Evolutionary conservation across 2,888 invertebrate genomes (phyloP).

Genomic region (Oxyteleia sp.): DNA sequence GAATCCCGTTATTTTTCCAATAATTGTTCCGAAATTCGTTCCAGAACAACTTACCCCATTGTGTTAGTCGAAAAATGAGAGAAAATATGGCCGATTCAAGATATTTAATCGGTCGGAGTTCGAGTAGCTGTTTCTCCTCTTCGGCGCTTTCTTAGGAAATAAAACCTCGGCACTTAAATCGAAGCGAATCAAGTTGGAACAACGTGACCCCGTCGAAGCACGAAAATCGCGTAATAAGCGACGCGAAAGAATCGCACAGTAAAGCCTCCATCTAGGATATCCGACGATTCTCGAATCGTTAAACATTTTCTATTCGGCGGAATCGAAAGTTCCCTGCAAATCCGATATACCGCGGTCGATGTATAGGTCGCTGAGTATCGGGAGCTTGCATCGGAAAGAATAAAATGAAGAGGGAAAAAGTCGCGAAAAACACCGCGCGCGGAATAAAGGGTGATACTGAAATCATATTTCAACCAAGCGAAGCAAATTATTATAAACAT

Average conservation of each 20-base stretch:
- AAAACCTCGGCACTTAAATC: too few relatives aligned
- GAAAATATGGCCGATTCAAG: slow-evolving; percentile 61
- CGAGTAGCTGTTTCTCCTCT: slow-evolving; percentile 53
- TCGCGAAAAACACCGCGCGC: slow-evolving; percentile 17
- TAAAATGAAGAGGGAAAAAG: slow-evolving; percentile 26
- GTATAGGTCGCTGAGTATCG: slow-evolving; percentile 46
- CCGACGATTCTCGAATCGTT: too few relatives aligned
- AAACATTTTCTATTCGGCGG: too few relatives aligned
- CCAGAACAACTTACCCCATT: slow-evolving; percentile 43
- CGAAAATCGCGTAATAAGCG: too few relatives aligned
- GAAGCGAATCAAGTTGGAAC: too few relatives aligned
- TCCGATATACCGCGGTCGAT: too few relatives aligned
- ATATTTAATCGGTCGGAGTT: slow-evolving; percentile 68
- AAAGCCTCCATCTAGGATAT: too few relatives aligned
- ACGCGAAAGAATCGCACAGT: too few relatives aligned
- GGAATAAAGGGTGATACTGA: slow-evolving; percentile 29
- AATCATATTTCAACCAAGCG: slow-evolving; percentile 17
- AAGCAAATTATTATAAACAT: slow-evolving; percentile 42
- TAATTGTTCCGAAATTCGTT: slow-evolving; percentile 36
- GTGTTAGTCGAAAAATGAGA: slow-evolving; percentile 29
- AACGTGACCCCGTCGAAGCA: too few relatives aligned
- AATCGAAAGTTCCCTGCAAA: too few relatives aligned
- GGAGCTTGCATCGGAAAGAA: slow-evolving; percentile 7
- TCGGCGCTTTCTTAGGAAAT: slow-evolving; percentile 62
- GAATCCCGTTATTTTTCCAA: slow-evolving; percentile 23